These are phyloP conservation scores for Pseudopipra pipra DNA, from an alignment of 2,113 vertebrate genomes.

Conservation along the genomic window DNA sequence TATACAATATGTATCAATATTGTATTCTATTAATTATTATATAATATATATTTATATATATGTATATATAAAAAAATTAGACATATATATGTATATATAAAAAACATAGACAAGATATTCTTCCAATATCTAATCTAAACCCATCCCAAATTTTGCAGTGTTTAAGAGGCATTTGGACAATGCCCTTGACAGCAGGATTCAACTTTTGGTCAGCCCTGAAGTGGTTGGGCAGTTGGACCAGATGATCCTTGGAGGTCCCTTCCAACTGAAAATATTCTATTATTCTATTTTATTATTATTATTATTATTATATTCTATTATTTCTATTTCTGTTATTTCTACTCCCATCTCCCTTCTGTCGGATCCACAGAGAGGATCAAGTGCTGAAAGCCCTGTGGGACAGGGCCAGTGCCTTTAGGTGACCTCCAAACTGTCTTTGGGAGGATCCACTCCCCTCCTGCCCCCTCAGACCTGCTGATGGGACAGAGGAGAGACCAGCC, in stretches of 20 bases:
- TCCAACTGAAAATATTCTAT: background rate
- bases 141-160: accelerated
- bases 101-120: background rate
- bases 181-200: too few species aligned
- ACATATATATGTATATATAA: too few species aligned
- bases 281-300: background rate
- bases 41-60: background rate
- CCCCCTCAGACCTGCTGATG: background rate
- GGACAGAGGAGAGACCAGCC: background rate
- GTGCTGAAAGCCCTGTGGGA: background rate
- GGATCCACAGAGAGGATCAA: background rate
- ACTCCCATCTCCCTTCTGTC: background rate
- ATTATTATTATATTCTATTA: background rate
- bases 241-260: background rate
- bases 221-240: background rate
- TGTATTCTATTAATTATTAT: background rate
- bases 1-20: too few species aligned
- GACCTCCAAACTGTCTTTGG: background rate
- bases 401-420: background rate
- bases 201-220: background rate
- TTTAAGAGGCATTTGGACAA: background rate
- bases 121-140: background rate
- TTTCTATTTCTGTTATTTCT: background rate
- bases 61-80: too few species aligned
- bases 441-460: background rate